phyloP scores from a whole-genome alignment of 2,113 vertebrate genomes.

The Semnornis frantzii region DNA sequence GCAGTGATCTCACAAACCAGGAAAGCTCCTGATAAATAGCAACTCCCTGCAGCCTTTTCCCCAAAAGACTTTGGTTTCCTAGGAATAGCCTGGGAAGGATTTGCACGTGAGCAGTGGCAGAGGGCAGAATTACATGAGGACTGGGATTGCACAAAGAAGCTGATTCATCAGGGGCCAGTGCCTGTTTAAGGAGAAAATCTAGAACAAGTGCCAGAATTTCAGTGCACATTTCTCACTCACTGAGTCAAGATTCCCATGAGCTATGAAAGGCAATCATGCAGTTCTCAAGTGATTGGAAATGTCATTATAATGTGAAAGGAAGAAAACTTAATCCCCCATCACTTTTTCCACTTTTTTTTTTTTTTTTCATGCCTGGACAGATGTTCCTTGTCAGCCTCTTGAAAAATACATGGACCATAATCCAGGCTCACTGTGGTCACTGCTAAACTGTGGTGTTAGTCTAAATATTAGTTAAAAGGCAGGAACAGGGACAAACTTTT shows the following conservation, averaged over 20 bases:
- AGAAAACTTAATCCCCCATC: slow-evolving; percentile 38
- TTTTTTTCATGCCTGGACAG: not conserved
- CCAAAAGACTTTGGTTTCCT: not conserved
- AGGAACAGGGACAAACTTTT: not conserved
- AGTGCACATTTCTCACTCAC: slow-evolving; percentile 42
- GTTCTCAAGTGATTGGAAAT: slow-evolving; percentile 45
- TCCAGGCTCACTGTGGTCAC: not conserved
- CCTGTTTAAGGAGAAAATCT: slow-evolving; percentile 39
- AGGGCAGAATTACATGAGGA: not conserved
- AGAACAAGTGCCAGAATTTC: slow-evolving; percentile 40
- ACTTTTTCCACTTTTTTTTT: slow-evolving; percentile 10
- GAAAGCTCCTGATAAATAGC: not conserved
- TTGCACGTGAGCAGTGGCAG: not conserved
- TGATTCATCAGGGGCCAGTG: not conserved
- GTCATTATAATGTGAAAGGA: slow-evolving; percentile 51
- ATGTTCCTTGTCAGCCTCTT: slow-evolving; percentile 38
- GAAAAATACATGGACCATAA: slow-evolving; percentile 2
- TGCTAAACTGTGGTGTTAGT: not conserved
- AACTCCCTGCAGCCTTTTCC: not conserved
- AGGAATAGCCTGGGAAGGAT: not conserved
- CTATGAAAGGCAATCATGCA: slow-evolving; percentile 25
- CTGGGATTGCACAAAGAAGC: not conserved
- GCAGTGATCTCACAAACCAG: not conserved
- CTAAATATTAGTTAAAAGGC: not conserved
- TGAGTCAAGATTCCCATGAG: slow-evolving; percentile 52